Evolutionary conservation across 2,113 vertebrate species (phyloP).

Genomic region (Urocitellus parryii): DNA sequence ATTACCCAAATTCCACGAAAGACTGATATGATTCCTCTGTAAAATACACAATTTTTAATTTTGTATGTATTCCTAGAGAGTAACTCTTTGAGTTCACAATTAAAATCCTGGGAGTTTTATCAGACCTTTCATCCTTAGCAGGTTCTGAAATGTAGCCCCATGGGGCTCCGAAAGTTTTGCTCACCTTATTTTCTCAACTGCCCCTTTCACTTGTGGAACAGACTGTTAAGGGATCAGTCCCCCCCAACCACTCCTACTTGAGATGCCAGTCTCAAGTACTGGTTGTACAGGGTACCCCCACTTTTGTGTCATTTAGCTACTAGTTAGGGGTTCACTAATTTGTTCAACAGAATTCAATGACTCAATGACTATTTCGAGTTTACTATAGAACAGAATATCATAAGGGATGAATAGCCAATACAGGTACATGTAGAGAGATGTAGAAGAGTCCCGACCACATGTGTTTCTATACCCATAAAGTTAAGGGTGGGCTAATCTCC

Average conservation of each 20-base stretch:
- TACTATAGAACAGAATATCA: too few relatives aligned
- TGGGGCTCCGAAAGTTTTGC: background rate
- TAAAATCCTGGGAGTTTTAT: background rate
- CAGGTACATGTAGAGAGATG: background rate
- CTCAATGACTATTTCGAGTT: background rate
- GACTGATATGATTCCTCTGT: background rate
- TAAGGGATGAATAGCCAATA: background rate
- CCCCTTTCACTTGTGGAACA: background rate
- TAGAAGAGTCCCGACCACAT: background rate
- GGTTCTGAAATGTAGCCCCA: background rate
- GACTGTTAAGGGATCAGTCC: too few relatives aligned
- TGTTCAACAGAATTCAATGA: background rate
- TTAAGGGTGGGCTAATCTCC: too few relatives aligned
- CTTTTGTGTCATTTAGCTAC: background rate
- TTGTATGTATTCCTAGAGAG: background rate
- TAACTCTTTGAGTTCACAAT: background rate
- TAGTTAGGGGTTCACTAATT: background rate
- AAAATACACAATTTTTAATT: background rate
- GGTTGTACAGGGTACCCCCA: too few relatives aligned
- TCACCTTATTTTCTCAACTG: background rate
- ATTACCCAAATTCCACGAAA: background rate
- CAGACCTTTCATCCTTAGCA: background rate
- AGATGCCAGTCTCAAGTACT: too few relatives aligned
- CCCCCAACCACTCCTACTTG: background rate
- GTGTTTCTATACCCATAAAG: background rate